Evolutionary conservation across 2,113 vertebrate genomes (phyloP), one percentile per base, ranked within the genome.

Genomic region (Mohoua ochrocephala): DNA sequence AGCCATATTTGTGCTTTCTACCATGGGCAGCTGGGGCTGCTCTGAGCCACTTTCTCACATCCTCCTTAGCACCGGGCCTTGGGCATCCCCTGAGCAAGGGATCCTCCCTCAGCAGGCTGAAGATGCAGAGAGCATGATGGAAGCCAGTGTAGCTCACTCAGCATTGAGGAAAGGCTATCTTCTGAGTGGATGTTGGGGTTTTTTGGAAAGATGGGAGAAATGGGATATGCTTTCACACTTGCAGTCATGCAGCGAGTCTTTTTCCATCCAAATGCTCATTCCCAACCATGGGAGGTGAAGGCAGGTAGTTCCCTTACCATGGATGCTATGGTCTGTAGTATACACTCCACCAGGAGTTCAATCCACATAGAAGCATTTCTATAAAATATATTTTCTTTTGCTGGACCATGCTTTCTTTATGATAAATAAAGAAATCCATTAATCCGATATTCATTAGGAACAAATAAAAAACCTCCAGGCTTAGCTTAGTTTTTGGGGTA

Each of bases 211-310:
- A 9, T 44, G 16, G 42, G 42, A 75, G 71, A 53, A 79, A 54
- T n/a, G 27, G 26, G 24, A 27, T 80, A 20, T 42, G 35, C 28
- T 70, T 87, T 87, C 13, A 28, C 7, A 2, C 16, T 44, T 71
- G 57, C 53, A 61, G 71, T 37, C 50, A 11, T 67, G n/a, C 54
- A 63, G 15, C 20, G 65, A 83, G 53, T 19, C 30, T 33, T 69
- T 44, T 18, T 31, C 53, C 60, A 31, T 42, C 13, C 50, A 31
- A 37, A 52, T 76, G 22, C 47, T 41, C 49, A 8, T 42, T 64
- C 13, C 53, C 31, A 8, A 0, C 22, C 0, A 0, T 28, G 50
- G 83, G n/a, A 82, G 60, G 9, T 35, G 49, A 50, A 44, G 39
- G 54, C 57, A 37, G 30, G 30, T 13, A n/a, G 16, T 42, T 90